These are phyloP conservation scores for Myiopsitta monachus DNA, from an alignment of 2,113 vertebrate species.

Conservation along the genomic window DNA sequence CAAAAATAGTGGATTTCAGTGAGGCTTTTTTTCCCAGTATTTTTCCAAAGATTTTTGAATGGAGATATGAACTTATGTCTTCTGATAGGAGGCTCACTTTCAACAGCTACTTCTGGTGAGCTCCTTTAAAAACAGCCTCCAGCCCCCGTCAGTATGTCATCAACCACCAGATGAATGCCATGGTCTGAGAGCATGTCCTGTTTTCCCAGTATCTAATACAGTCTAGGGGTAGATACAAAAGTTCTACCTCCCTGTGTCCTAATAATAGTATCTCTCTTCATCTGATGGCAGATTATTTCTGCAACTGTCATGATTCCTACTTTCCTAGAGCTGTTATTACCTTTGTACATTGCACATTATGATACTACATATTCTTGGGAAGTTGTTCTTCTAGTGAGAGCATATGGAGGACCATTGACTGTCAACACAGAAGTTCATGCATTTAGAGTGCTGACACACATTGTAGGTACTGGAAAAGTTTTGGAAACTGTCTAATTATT, in stretches of 20 bases:
- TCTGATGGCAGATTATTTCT: not conserved
- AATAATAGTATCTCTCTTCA: not conserved
- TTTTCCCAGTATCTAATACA: not conserved
- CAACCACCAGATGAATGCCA: not conserved
- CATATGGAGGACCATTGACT: slow-evolving; percentile 38
- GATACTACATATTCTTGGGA: slow-evolving; percentile 3
- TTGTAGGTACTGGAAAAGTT: not conserved
- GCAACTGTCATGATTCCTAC: not conserved
- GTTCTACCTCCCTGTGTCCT: not conserved
- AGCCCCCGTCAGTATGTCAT: not conserved
- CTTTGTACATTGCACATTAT: slow-evolving; percentile 9
- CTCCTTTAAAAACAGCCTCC: not conserved
- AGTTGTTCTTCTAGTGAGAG: slow-evolving; percentile 26
- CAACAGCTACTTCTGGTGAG: not conserved
- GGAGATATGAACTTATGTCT: not conserved
- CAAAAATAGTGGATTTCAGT: not conserved
- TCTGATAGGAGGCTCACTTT: not conserved
- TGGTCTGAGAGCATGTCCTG: not conserved
- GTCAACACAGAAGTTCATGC: slow-evolving; percentile 18
- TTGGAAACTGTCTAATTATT: slow-evolving; percentile 37
- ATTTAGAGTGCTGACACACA: slow-evolving; percentile 11
- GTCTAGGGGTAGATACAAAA: not conserved
- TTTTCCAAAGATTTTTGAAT: not conserved
- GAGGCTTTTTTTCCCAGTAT: not conserved
- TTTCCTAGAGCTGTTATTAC: slow-evolving; percentile 21